These are phyloP conservation scores for Heterohyrax brucei DNA, from an alignment of 2,797 vertebrate genomes.

Conservation along the genomic window DNA sequence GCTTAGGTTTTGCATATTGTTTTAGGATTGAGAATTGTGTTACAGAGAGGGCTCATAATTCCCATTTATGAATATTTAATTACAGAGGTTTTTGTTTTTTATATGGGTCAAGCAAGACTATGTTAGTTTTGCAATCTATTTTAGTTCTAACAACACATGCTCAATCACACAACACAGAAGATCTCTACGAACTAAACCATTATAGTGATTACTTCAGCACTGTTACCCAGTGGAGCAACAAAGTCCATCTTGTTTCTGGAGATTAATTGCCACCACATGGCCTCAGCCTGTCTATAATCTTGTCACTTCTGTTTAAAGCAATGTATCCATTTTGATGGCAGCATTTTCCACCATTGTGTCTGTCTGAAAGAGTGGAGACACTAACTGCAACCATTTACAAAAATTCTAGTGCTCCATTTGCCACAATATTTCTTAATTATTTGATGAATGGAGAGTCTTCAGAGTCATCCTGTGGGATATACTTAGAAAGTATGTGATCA, in stretches of 20 bases:
- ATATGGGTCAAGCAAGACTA: background rate
- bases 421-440: background rate
- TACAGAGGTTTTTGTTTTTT: background rate
- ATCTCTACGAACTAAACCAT: background rate
- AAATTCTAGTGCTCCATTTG: background rate
- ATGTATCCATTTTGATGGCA: background rate
- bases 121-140: background rate
- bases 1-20: background rate
- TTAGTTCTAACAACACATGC: background rate
- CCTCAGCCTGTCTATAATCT: background rate
- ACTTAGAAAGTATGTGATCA: background rate
- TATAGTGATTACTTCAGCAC: background rate
- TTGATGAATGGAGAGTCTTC: too few relatives aligned
- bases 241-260: background rate
- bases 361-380: too few relatives aligned
- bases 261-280: background rate
- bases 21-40: background rate
- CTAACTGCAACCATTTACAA: background rate
- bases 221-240: background rate
- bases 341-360: background rate
- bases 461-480: too few relatives aligned
- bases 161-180: background rate
- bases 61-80: background rate
- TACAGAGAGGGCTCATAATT: background rate
- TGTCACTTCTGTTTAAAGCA: background rate